Percentiles rank a stretch among this genome's conserved stretches.
These are phyloP conservation scores for Chromobotia macracanthus DNA, from an alignment of 2,797 vertebrate genomes.

Conservation along the genomic window DNA sequence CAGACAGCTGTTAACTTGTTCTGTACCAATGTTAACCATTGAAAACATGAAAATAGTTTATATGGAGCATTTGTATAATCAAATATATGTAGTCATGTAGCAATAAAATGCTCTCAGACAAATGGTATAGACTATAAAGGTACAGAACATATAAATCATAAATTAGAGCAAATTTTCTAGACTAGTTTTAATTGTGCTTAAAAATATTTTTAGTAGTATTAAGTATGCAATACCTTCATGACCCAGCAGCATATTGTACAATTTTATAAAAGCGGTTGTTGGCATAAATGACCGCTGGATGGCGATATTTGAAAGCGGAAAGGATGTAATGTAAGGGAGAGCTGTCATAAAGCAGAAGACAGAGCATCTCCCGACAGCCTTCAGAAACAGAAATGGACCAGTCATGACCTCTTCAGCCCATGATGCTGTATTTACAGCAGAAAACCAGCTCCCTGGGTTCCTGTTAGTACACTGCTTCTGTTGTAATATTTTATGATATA, in stretches of 20 bases:
- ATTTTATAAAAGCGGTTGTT: neutral
- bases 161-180: too few relatives aligned
- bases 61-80: too few relatives aligned
- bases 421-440: neutral
- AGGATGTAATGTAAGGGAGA: neutral
- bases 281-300: neutral
- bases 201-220: too few relatives aligned
- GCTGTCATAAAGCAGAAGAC: conserved; percentile 19
- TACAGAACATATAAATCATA: too few relatives aligned
- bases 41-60: too few relatives aligned
- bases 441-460: neutral
- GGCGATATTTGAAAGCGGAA: neutral
- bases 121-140: too few relatives aligned
- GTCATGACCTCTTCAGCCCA: neutral
- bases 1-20: neutral
- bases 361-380: neutral
- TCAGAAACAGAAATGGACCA: conserved; percentile 1
- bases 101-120: too few relatives aligned
- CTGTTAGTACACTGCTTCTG: neutral
- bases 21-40: neutral
- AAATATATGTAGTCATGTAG: too few relatives aligned
- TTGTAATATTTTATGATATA: neutral
- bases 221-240: too few relatives aligned
- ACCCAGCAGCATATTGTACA: too few relatives aligned
- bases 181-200: too few relatives aligned